Evolutionary conservation across 2,888 invertebrate genomes (phyloP).

Genomic region (Andrena hattorfiana): DNA sequence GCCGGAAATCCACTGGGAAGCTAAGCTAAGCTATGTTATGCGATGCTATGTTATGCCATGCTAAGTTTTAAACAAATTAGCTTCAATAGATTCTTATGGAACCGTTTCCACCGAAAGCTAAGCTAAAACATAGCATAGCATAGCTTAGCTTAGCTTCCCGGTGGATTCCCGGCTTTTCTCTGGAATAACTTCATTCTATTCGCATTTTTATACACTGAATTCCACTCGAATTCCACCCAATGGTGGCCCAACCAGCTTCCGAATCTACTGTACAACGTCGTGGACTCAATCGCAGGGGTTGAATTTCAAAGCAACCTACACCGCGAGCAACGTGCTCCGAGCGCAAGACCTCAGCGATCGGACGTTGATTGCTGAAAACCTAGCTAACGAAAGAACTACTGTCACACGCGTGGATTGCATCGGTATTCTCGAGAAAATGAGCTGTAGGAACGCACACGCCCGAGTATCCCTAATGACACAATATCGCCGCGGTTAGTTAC

Average conservation of each 20-base stretch:
- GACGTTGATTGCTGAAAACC: neutral
- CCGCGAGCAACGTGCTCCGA: neutral
- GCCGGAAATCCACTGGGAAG: no score
- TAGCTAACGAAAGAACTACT: slow-evolving; percentile 17
- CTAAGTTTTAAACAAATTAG: no score
- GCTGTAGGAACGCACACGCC: slow-evolving; percentile 16
- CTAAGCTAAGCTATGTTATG: no score
- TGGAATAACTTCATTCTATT: no score
- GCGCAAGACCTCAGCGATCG: neutral
- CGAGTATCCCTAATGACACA: slow-evolving; percentile 25
- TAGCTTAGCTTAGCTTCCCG: no score
- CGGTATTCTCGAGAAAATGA: slow-evolving; percentile 31
- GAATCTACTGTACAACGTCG: neutral
- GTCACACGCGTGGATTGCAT: neutral
- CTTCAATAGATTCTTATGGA: no score
- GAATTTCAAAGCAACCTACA: neutral
- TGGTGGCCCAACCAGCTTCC: neutral
- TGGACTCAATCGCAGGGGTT: neutral
- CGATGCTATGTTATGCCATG: no score
- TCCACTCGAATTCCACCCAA: neutral
- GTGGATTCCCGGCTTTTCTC: no score
- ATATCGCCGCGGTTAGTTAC: slow-evolving; percentile 48
- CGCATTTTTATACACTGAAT: neutral
- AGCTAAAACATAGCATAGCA: no score
- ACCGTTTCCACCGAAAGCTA: no score